These are phyloP conservation scores for Caenorhabditis afra DNA, from an alignment of 2,888 invertebrate species.

Conservation along the genomic window DNA sequence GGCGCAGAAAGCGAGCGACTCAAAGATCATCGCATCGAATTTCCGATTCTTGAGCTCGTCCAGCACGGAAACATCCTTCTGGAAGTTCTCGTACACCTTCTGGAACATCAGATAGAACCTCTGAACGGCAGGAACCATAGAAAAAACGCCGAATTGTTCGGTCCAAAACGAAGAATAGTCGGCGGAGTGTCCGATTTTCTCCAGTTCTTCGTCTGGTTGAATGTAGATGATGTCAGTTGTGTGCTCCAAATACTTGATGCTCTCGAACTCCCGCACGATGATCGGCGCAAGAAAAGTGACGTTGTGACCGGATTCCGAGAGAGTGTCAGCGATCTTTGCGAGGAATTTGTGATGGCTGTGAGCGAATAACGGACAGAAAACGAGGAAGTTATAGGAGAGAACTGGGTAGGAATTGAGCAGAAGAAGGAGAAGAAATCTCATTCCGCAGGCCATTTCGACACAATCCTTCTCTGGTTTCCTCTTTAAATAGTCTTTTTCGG, in stretches of 20 bases:
- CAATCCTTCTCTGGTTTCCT: too few relatives aligned
- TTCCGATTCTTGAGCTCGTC: slow-evolving; percentile 27
- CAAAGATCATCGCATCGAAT: slow-evolving; percentile 42
- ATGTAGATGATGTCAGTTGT: slow-evolving; percentile 30
- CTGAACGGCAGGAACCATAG: slow-evolving; percentile 25
- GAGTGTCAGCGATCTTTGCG: slow-evolving; percentile 38
- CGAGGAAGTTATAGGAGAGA: slow-evolving; percentile 1
- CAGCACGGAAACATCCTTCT: slow-evolving; percentile 23
- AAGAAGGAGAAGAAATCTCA: not conserved
- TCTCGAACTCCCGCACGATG: slow-evolving; percentile 32
- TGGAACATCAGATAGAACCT: slow-evolving; percentile 33
- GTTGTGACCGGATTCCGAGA: slow-evolving; percentile 41
- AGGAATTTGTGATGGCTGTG: slow-evolving; percentile 51
- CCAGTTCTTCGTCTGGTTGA: slow-evolving; percentile 36
- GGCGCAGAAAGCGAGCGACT: slow-evolving; percentile 23
- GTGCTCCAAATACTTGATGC: slow-evolving; percentile 35
- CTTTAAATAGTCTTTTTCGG: too few relatives aligned
- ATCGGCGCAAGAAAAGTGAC: slow-evolving; percentile 47
- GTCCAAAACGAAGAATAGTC: slow-evolving; percentile 35
- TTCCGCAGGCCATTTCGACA: not conserved
- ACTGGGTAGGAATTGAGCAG: not conserved
- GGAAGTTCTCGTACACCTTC: slow-evolving; percentile 28
- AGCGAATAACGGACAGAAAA: slow-evolving; percentile 34
- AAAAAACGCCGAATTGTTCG: slow-evolving; percentile 15
- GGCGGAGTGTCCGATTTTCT: slow-evolving; percentile 24